Conservation (phyloP, 2,888 invertebrate genomes). For the Caenorhabditis panamensis region DNA sequence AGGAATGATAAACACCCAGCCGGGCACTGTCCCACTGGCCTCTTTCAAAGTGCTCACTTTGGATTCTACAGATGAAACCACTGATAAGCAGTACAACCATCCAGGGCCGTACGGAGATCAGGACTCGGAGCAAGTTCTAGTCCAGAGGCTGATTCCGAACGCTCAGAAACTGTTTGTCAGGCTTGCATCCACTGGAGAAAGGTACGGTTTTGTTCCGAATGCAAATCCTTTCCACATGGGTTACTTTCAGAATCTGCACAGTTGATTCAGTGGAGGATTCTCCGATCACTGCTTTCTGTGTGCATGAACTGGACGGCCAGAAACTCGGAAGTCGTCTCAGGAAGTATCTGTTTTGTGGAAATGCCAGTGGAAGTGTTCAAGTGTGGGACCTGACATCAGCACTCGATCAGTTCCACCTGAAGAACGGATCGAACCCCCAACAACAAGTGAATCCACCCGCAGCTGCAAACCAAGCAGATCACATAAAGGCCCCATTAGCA, state of each 20-base stretch:
- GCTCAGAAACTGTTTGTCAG: constrained; percentile 95
- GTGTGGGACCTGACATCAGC: constrained; percentile 99
- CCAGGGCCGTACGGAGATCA: constrained; percentile 95
- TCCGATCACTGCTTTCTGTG: constrained; percentile 94
- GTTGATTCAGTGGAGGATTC: constrained; percentile 95
- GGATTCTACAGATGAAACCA: constrained; percentile 84
- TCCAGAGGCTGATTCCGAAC: constrained; percentile 97
- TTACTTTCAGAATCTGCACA: constrained; percentile 88
- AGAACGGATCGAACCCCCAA: constrained; percentile 40
- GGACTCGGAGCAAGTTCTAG: constrained; percentile 97
- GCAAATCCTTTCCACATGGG: background rate
- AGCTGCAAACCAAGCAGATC: constrained; percentile 36
- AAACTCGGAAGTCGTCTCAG: constrained; percentile 91
- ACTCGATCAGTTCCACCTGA: constrained; percentile 86
- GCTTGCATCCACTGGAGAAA: constrained; percentile 93
- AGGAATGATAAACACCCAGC: constrained; percentile 99
- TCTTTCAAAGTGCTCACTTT: constrained; percentile 96
- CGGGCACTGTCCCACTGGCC: constrained; percentile 96
- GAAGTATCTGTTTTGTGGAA: constrained; percentile 92
- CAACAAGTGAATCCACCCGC: constrained; percentile 46
- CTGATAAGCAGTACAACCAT: constrained; percentile 75
- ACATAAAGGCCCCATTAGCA: constrained; percentile 31
- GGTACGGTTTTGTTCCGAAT: constrained; percentile 12
- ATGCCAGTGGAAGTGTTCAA: constrained; percentile 91
- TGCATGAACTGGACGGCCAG: constrained; percentile 97